A percentile compares a stretch with the other conserved stretches of the same genome.
These are phyloP conservation scores for Diadophis punctatus DNA, from an alignment of 2,113 vertebrate genomes.

Conservation along the genomic window DNA sequence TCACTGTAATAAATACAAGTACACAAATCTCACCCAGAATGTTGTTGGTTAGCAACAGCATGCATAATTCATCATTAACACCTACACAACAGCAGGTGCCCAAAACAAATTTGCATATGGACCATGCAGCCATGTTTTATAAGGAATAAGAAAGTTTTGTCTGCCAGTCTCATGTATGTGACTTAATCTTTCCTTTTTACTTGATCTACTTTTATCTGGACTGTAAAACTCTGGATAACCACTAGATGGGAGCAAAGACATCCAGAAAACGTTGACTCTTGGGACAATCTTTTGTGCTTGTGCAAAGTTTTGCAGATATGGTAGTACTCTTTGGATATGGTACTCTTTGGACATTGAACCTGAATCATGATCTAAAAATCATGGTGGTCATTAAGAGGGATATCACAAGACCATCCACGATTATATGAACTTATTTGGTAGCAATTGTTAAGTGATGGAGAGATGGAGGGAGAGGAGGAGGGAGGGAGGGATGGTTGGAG, in stretches of 20 bases:
- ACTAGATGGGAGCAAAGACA: not conserved
- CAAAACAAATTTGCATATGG: not conserved
- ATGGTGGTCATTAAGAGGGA: too few relatives aligned
- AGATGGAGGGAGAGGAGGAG: too few relatives aligned
- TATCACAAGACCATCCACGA: too few relatives aligned
- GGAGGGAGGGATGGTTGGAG: too few relatives aligned
- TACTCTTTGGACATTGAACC: not conserved
- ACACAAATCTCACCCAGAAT: not conserved
- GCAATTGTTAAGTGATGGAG: too few relatives aligned
- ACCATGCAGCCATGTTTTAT: not conserved
- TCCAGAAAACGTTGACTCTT: too few relatives aligned
- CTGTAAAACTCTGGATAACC: not conserved
- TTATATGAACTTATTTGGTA: too few relatives aligned
- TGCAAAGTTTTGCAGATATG: not conserved
- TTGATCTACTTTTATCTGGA: not conserved
- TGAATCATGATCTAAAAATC: too few relatives aligned
- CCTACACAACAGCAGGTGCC: not conserved
- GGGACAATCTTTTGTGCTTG: not conserved
- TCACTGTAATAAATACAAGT: not conserved
- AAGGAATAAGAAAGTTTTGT: not conserved
- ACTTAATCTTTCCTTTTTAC: not conserved
- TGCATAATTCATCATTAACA: not conserved
- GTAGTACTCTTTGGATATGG: too few relatives aligned
- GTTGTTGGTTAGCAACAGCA: not conserved
- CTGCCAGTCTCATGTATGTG: not conserved